These are phyloP conservation scores for Liposcelis brunnea DNA, from an alignment of 2,888 invertebrate genomes.

Conservation along the genomic window DNA sequence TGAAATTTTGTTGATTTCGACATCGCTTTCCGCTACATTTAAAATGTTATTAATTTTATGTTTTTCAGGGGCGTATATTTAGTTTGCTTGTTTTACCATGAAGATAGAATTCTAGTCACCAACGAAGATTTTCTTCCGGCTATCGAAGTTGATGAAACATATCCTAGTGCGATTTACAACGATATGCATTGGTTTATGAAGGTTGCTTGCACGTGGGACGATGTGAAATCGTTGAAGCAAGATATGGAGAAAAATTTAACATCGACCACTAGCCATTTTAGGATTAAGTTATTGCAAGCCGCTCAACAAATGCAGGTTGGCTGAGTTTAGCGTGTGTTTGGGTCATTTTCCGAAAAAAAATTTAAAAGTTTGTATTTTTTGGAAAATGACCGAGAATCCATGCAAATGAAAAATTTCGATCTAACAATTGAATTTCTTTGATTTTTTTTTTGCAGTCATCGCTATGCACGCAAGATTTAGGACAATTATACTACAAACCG, in stretches of 20 bases:
- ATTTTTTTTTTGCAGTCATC: slow-evolving; percentile 43
- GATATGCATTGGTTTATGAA: slow-evolving; percentile 99
- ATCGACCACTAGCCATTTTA: slow-evolving; percentile 73
- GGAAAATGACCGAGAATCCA: not conserved
- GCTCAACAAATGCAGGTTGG: slow-evolving; percentile 67
- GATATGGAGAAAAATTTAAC: slow-evolving; percentile 90
- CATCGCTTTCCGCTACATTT: too few relatives aligned
- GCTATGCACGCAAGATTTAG: slow-evolving; percentile 80
- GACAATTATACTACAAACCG: slow-evolving; percentile 85
- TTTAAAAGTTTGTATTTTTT: not conserved
- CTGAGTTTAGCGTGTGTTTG: slow-evolving; percentile 1
- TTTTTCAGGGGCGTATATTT: slow-evolving; percentile 75
- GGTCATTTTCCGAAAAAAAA: not conserved
- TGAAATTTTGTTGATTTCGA: too few relatives aligned
- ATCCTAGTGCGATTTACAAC: slow-evolving; percentile 74
- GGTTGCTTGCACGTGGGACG: slow-evolving; percentile 94
- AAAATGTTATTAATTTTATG: not conserved
- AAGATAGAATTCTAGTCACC: slow-evolving; percentile 89
- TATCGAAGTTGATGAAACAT: slow-evolving; percentile 92
- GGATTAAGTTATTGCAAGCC: slow-evolving; percentile 81
- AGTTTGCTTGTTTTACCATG: slow-evolving; percentile 83
- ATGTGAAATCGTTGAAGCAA: slow-evolving; percentile 74
- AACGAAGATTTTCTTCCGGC: slow-evolving; percentile 95
- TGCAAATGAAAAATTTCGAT: too few relatives aligned
- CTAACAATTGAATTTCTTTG: slow-evolving; percentile 6